Evolutionary conservation across 2,888 invertebrate species (phyloP), one percentile per base, ranked within the genome.

Genomic region (Lampropteryx suffumata): DNA sequence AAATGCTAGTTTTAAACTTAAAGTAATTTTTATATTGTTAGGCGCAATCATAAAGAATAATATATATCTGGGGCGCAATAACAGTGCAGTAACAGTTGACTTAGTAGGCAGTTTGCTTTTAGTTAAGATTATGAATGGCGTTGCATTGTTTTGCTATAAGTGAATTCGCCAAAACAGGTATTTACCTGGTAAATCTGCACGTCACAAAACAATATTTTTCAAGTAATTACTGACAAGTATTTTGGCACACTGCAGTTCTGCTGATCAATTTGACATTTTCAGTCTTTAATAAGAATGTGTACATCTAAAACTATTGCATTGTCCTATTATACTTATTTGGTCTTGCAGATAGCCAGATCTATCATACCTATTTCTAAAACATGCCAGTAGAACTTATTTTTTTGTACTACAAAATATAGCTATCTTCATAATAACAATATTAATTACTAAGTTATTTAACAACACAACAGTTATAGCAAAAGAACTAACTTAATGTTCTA

Each of bases 221-320:
- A n/a, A n/a, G n/a, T n/a, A n/a, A n/a, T n/a, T n/a, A n/a, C n/a
- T n/a, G n/a, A n/a, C n/a, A n/a, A 9, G 34, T 33, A n/a, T 29
- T 44, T 35, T 37, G 34, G 43, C 33, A 27, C 41, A 41, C 42
- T 27, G 34, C 14, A 17, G 43, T 43, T 34, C 13, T 26, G 26
- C n/a, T n/a, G n/a, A n/a, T 10, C 12, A n/a, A 11, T n/a, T 26
- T 29, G 21, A 33, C 27, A 11, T 28, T 34, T 35, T 43, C 17
- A 43, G 28, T 35, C 34, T 11, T 34, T n/a, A 39, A 10, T 42
- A 26, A 40, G 11, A 14, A 33, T 32, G n/a, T 13, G 6, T 33
- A 26, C 17, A 34, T 10, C 9, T 43, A 27, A 34, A 43, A 9
- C 10, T 13, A 32, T 42, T 42, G 27, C 43, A 43, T 17, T 43